These are phyloP conservation scores for Phlogophora meticulosa DNA, from an alignment of 2,888 invertebrate genomes.

Conservation along the genomic window DNA sequence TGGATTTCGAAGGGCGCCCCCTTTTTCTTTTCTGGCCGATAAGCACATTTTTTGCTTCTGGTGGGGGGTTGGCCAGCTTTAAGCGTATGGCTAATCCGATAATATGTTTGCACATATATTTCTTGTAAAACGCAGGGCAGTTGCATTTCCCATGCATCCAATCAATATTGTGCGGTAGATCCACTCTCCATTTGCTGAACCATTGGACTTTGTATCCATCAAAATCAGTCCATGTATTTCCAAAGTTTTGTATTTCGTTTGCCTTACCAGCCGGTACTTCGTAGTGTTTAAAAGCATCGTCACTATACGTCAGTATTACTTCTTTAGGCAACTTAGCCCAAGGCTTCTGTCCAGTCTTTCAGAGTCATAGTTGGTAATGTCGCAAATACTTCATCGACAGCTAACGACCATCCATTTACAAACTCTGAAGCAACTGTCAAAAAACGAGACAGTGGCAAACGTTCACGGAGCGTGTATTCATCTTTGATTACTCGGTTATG, in stretches of 20 bases:
- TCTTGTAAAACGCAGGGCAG: too few relatives aligned
- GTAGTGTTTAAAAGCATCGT: conserved; percentile 38
- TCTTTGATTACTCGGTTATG: conserved; percentile 50
- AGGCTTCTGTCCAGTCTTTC: conserved; percentile 54
- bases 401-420: conserved; percentile 53
- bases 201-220: conserved; percentile 48
- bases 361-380: conserved; percentile 33
- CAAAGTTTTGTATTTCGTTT: conserved; percentile 30
- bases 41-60: too few relatives aligned
- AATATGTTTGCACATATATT: too few relatives aligned
- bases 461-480: conserved; percentile 48
- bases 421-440: conserved; percentile 54
- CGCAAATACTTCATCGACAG: conserved; percentile 13
- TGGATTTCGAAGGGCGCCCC: too few relatives aligned
- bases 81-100: too few relatives aligned
- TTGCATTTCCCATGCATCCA: too few relatives aligned
- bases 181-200: conserved; percentile 49
- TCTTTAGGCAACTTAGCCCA: conserved; percentile 54
- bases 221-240: conserved; percentile 45
- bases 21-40: too few relatives aligned
- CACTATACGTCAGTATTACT: conserved; percentile 36
- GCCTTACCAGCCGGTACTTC: conserved; percentile 38
- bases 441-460: conserved; percentile 52
- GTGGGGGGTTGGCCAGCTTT: too few relatives aligned
- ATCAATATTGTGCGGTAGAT: conserved; percentile 22